Conservation (phyloP, 2,888 invertebrate genomes). For the Rapana venosa region DNA sequence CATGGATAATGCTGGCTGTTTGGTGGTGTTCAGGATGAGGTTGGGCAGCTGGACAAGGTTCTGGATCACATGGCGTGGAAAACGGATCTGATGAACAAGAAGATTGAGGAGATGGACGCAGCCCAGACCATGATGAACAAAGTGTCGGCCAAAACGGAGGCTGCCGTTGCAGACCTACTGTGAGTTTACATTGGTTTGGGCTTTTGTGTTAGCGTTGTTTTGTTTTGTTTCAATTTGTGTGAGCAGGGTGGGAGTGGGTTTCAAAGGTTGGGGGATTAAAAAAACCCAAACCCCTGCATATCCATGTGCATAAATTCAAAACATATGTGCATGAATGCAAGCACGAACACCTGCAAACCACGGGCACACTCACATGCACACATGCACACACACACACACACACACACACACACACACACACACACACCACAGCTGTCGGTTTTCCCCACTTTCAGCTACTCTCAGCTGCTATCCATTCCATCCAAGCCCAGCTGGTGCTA, state of each 20-base stretch:
- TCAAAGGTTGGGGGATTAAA: neutral
- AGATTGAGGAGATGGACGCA: slow-evolving; percentile 74
- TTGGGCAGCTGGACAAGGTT: slow-evolving; percentile 60
- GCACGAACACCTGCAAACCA: neutral
- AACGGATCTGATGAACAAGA: slow-evolving; percentile 73
- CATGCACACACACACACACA: neutral
- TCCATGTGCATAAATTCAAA: neutral
- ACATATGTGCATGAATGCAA: neutral
- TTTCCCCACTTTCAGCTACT: too few relatives aligned
- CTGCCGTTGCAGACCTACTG: slow-evolving; percentile 59
- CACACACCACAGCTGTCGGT: neutral
- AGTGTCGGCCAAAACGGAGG: slow-evolving; percentile 61
- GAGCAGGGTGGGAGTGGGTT: neutral
- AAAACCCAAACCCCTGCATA: neutral
- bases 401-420: slow-evolving; percentile 25
- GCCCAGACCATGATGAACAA: slow-evolving; percentile 71
- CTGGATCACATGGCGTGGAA: slow-evolving; percentile 72
- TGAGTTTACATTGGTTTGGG: slow-evolving; percentile 49
- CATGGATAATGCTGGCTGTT: neutral
- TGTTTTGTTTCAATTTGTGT: neutral
- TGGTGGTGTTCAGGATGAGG: slow-evolving; percentile 56
- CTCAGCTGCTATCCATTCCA: too few relatives aligned
- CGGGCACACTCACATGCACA: neutral
- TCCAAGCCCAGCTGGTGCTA: too few relatives aligned
- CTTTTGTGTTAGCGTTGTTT: neutral